These are phyloP conservation scores for Melieria omissa DNA, from an alignment of 2,888 invertebrate species.

Conservation along the genomic window DNA sequence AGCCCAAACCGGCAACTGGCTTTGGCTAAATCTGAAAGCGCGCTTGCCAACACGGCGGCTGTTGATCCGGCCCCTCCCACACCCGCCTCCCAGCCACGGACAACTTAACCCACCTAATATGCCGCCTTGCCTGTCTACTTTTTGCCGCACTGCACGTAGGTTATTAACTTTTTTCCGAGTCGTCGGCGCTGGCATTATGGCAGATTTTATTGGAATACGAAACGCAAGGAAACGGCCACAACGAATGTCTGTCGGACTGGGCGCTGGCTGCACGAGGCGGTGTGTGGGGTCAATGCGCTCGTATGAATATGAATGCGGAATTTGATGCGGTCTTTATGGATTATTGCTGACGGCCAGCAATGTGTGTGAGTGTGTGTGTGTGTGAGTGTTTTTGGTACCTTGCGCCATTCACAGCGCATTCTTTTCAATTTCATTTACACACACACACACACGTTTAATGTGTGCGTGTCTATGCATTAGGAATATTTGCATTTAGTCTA, in stretches of 20 bases:
- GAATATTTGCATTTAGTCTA: too few relatives aligned
- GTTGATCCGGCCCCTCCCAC: too few relatives aligned
- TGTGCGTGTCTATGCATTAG: not conserved
- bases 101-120: too few relatives aligned
- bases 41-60: too few relatives aligned
- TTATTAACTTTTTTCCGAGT: slow-evolving; percentile 19
- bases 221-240: not conserved
- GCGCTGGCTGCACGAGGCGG: not conserved
- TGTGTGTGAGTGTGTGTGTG: not conserved
- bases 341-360: not conserved
- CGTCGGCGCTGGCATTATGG: slow-evolving; percentile 9
- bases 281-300: slow-evolving; percentile 16
- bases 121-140: not conserved
- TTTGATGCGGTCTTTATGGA: slow-evolving; percentile 17
- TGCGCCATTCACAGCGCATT: not conserved
- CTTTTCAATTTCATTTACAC: not conserved
- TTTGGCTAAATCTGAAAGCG: too few relatives aligned
- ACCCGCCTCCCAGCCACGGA: too few relatives aligned
- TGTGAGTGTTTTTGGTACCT: too few relatives aligned
- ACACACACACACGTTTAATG: not conserved
- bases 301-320: slow-evolving; percentile 15
- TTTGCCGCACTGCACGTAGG: slow-evolving; percentile 4
- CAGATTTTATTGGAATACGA: not conserved
- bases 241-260: not conserved
- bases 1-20: too few relatives aligned